Evolutionary conservation across 92 coral and sea anemone genomes (phyloP), one percentile per base, ranked within the genome.

Genomic region (Porites cylindrica): DNA sequence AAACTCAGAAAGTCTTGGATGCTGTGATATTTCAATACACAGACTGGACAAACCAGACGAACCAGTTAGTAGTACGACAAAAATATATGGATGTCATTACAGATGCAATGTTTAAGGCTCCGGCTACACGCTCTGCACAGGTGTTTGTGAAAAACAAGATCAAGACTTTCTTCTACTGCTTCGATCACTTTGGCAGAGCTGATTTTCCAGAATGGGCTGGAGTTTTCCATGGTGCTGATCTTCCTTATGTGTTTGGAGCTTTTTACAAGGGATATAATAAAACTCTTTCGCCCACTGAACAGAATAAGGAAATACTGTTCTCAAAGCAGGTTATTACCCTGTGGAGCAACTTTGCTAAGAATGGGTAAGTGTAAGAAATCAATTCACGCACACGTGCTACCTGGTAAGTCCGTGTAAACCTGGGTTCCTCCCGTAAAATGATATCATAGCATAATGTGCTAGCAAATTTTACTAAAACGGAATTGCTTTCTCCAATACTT

Each of bases 21-120:
- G 58, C 81, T 50, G 76, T 76, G 58, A 79, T 89, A 8, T 78
- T 71, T 20, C 66, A 85, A 59, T 89, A 89, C 89, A 89, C 92
- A 14, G 85, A 89, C 82, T 89, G 92, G 89, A 13, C 86, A 26
- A 78, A 89, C 60, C 17, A 56, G 26, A 79, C 66, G 0, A 50
- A 89, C 16, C 72, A 18, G 5, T n/a, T 13, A 1, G 92, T 72
- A 10, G 11, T 75, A 3, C 61, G 89, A 62, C 89, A 84, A 61
- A 65, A 85, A 18, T 89, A 38, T 53, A 66, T 89, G 21, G 90
- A 89, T 56, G 53, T 85, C 60, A 58, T 64, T 1, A 78, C 85
- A 16, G 92, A 89, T 58, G 62, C 89, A 23, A 0, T 24, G 1
- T 83, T 54, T 23, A 88, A 88, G 79, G 91, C 91, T 11, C 91